These are phyloP conservation scores for Phortica magna DNA, from an alignment of 2,888 invertebrate species.

Conservation along the genomic window DNA sequence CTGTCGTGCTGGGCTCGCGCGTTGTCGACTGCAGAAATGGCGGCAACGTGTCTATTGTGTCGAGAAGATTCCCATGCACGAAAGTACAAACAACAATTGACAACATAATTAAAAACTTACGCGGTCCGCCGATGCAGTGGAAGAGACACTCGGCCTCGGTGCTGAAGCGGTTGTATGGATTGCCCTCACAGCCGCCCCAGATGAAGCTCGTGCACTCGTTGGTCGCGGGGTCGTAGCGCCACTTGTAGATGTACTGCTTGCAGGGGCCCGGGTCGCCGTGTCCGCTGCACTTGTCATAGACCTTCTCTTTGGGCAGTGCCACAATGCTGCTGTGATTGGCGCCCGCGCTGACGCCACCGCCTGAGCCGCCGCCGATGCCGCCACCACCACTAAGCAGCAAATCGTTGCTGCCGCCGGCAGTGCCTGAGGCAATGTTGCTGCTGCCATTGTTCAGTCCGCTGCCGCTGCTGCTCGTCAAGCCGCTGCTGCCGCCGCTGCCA, in stretches of 20 bases:
- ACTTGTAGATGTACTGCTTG: constrained; percentile 83
- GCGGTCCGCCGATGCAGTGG: constrained; percentile 81
- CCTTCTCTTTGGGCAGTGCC: constrained; percentile 71
- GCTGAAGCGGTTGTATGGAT: constrained; percentile 83
- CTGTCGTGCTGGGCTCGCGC: constrained; percentile 79
- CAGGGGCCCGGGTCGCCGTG: constrained; percentile 81
- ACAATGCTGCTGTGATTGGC: constrained; percentile 54
- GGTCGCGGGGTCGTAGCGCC: constrained; percentile 82
- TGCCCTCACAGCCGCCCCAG: constrained; percentile 85
- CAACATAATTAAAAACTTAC: constrained; percentile 74
- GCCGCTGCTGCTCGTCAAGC: constrained; percentile 40
- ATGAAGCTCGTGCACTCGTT: constrained; percentile 82
- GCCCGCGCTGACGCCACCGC: constrained; percentile 40
- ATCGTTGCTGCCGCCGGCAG: constrained; percentile 39
- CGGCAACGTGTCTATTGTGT: constrained; percentile 79
- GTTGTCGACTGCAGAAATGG: constrained; percentile 80
- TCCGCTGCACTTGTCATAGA: constrained; percentile 77
- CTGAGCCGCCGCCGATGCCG: constrained; percentile 40
- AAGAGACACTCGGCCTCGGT: constrained; percentile 83
- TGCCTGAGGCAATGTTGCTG: constrained; percentile 39
- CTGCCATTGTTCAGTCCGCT: constrained; percentile 41
- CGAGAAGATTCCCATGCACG: not conserved
- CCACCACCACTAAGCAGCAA: constrained; percentile 40
- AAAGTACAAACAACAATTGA: not conserved
- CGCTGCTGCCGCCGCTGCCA: constrained; percentile 37